Evolutionary conservation across 2,797 vertebrate species (phyloP).

Genomic region (Pipistrellus kuhlii): DNA sequence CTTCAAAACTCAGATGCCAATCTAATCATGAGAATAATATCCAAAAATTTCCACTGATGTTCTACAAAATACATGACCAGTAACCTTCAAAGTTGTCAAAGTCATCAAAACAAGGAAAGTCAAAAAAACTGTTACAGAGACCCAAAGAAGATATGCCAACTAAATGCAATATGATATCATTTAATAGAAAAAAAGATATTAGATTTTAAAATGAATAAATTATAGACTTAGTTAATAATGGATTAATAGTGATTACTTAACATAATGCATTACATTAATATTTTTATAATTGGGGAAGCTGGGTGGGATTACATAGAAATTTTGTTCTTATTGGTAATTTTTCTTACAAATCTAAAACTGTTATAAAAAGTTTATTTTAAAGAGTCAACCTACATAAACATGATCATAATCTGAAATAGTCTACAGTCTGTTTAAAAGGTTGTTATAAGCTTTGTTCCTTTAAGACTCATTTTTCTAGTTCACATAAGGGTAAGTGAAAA

Average conservation of each 20-base stretch:
- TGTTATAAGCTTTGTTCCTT: neutral
- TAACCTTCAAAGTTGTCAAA: conserved; percentile 1
- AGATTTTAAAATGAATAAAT: neutral
- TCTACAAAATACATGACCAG: neutral
- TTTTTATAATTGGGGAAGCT: neutral
- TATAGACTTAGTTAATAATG: neutral
- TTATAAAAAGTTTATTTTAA: neutral
- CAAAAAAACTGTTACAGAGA: neutral
- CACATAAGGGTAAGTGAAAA: neutral
- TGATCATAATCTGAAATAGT: neutral
- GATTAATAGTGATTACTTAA: neutral
- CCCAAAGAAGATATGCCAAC: neutral
- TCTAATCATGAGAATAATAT: neutral
- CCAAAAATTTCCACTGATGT: neutral
- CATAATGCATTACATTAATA: neutral
- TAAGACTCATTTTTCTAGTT: neutral
- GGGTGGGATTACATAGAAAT: neutral
- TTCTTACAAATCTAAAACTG: neutral
- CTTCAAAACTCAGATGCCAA: neutral
- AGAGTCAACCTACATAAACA: neutral
- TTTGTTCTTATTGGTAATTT: neutral
- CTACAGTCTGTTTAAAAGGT: neutral
- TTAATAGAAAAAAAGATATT: neutral
- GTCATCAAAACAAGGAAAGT: neutral
- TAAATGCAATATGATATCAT: neutral